phyloP scores from a whole-genome alignment of 2,888 invertebrate genomes.

The Tricholauxania praeusta region DNA sequence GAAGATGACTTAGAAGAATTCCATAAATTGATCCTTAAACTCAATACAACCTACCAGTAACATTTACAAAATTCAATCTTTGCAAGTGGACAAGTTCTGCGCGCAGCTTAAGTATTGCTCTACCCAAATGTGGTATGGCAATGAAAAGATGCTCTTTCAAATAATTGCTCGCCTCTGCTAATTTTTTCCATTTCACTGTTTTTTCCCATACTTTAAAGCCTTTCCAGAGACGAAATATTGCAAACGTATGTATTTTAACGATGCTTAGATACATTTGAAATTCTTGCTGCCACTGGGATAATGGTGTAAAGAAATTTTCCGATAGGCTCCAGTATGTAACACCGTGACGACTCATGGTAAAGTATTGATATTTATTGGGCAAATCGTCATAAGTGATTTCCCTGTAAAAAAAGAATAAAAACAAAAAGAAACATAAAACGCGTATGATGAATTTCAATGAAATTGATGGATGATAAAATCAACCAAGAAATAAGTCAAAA shows the following conservation, averaged over 20 bases:
- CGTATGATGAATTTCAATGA: background rate
- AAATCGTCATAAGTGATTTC: constrained; percentile 80
- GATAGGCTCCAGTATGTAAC: constrained; percentile 80
- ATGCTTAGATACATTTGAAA: constrained; percentile 83
- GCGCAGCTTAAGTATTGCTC: constrained; percentile 79
- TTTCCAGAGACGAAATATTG: constrained; percentile 80
- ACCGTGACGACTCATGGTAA: constrained; percentile 85
- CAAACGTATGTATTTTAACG: constrained; percentile 80
- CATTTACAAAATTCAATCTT: constrained; percentile 74
- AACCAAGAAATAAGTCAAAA: background rate
- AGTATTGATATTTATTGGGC: constrained; percentile 76
- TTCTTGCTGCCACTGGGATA: constrained; percentile 85
- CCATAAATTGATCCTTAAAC: background rate
- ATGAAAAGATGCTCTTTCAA: constrained; percentile 80
- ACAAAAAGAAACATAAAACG: no score
- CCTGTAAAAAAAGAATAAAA: constrained; percentile 67
- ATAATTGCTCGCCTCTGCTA: constrained; percentile 71
- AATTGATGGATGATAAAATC: background rate
- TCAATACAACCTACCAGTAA: constrained; percentile 58
- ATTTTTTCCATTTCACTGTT: constrained; percentile 78
- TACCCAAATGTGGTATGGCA: constrained; percentile 78
- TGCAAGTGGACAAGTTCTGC: constrained; percentile 76
- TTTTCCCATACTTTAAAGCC: constrained; percentile 85
- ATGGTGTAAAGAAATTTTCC: constrained; percentile 83
- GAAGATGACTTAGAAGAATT: background rate